Percentiles rank a stretch among this genome's conserved stretches.
Evolutionary conservation across 2,888 invertebrate species (phyloP).

Genomic region (Ypsolopha sequella): DNA sequence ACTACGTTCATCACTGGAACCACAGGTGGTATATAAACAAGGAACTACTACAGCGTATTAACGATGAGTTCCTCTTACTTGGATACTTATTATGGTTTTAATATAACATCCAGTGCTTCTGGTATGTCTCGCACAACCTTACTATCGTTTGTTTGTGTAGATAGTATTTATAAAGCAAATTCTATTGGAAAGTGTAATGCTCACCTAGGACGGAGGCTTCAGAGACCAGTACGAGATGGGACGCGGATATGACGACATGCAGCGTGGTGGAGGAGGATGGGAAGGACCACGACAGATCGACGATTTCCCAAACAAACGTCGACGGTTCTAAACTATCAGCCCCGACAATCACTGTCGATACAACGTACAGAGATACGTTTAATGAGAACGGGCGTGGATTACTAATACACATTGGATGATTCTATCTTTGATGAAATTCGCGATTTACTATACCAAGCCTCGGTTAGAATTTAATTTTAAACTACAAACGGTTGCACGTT

Average conservation of each 20-base stretch:
- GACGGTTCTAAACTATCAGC: constrained; percentile 64
- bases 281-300: constrained; percentile 70
- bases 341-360: too few species aligned
- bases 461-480: too few species aligned
- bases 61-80: too few species aligned
- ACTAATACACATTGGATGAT: too few species aligned
- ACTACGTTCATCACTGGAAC: too few species aligned
- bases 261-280: constrained; percentile 62
- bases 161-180: constrained; percentile 6
- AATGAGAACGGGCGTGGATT: too few species aligned
- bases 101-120: not conserved
- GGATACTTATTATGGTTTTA: constrained; percentile 1
- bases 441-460: too few species aligned
- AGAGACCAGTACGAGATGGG: constrained; percentile 67
- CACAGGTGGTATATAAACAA: too few species aligned
- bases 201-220: constrained; percentile 67
- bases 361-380: too few species aligned
- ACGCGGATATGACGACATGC: constrained; percentile 60
- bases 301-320: constrained; percentile 76
- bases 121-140: not conserved
- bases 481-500: too few species aligned
- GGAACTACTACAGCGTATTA: too few species aligned
- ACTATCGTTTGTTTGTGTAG: not conserved
- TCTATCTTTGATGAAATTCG: too few species aligned
- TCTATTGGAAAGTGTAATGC: constrained; percentile 63